Base-by-base conservation (phyloP, 2,113 vertebrate genomes). In the Pyrgilauda ruficollis region DNA sequence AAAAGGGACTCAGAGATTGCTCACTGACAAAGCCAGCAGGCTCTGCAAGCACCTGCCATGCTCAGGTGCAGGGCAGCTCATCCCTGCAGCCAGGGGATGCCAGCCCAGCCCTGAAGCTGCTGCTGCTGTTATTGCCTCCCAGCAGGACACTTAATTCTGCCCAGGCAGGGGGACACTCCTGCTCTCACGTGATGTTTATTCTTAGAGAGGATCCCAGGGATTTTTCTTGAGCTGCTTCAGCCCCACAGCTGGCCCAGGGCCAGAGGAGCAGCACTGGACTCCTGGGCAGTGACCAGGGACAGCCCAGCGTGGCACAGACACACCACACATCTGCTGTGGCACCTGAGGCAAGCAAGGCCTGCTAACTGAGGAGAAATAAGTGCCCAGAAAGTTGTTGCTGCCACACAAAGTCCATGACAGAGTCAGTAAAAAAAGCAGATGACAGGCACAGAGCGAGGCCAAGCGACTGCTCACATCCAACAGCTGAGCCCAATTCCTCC, bases 191-290 rank as follows among this genome's bases (percentile, higher is more conserved):
- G 95, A 91, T 44, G 73, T 41, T 89, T 94, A 84, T 92, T 89
- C 94, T 82, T 53, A 72, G 91, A 80, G 75, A 95, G 85, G 94
- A 96, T 96, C 91, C 85, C 67, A 3, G 83, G 92, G 96, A 93
- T 86, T 87, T 87, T 52, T 81, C 14, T 10, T 79, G 1, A 90
- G 78, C 91, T 75, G 52, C 18, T 68, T 74, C 47, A 59, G 87
- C 35, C 81, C 72, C 17, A 84, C 41, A 24, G 74, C 10, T 94
- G 95, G 96, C 84, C 70, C 7, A 27, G 31, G 5, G 94, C 96
- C 94, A 89, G 73, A 3, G 46, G 37, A 84, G 86, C 89, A 78
- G 44, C 91, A 4, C 56, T 33, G 72, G 75, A 9, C 72, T 39
- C 7, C 86, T 30, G 10, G 10, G 82, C 13, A 37, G 63, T 0